phyloP scores from a whole-genome alignment of 2,113 vertebrate species.

The Rutilus rutilus region DNA sequence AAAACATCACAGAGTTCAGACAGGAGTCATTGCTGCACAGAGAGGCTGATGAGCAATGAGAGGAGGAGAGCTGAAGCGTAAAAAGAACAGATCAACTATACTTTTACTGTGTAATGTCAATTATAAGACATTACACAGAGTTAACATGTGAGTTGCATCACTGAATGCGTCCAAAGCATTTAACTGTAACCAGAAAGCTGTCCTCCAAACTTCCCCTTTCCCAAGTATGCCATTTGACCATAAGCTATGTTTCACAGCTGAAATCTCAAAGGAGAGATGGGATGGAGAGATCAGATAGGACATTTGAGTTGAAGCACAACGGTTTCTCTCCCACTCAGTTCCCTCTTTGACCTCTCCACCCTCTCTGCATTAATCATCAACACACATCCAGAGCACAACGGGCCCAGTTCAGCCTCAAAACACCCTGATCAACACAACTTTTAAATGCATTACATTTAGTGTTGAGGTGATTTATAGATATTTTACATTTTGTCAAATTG shows the following conservation, averaged over 20 bases:
- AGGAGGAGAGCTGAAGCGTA: neutral
- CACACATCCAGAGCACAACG: slow-evolving; percentile 1
- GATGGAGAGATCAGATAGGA: slow-evolving; percentile 33
- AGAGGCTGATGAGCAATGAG: neutral
- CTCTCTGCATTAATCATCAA: slow-evolving; percentile 28
- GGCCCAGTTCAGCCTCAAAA: neutral
- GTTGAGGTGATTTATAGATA: neutral
- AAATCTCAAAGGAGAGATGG: slow-evolving; percentile 26
- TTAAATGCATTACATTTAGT: neutral
- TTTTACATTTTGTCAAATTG: neutral
- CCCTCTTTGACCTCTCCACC: slow-evolving; percentile 29
- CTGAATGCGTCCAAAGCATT: neutral
- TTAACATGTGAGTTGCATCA: slow-evolving; percentile 16
- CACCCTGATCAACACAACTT: neutral
- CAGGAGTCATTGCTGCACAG: neutral
- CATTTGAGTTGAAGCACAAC: slow-evolving; percentile 25
- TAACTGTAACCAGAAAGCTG: neutral
- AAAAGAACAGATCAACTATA: neutral
- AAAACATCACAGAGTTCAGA: slow-evolving; percentile 29
- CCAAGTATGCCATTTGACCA: neutral
- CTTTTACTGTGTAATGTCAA: neutral
- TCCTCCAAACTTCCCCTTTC: slow-evolving; percentile 7
- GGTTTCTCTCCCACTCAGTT: slow-evolving; percentile 34
- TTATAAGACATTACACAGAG: neutral
- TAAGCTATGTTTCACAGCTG: neutral